phyloP scores from a whole-genome alignment of 2,888 invertebrate species.

The Bugulina stolonifera region DNA sequence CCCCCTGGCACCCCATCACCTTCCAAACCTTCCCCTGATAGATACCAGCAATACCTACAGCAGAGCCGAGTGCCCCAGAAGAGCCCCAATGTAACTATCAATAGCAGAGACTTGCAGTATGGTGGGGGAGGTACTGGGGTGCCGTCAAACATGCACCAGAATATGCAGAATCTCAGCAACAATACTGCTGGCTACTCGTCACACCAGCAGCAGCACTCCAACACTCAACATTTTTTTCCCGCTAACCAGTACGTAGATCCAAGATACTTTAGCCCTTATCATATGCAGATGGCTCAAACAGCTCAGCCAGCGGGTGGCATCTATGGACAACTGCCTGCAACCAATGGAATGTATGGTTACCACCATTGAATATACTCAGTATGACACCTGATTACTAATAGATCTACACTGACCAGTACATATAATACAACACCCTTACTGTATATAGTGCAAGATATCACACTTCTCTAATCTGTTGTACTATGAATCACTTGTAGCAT shows the following conservation, averaged over 20 bases:
- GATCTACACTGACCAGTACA: too few relatives aligned
- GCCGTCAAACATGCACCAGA: neutral
- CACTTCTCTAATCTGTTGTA: too few relatives aligned
- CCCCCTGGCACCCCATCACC: slow-evolving; percentile 18
- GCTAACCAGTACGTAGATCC: slow-evolving; percentile 3
- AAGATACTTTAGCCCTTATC: slow-evolving; percentile 4
- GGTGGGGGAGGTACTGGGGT: neutral
- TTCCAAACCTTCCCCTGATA: slow-evolving; percentile 2
- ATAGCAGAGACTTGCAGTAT: slow-evolving; percentile 22
- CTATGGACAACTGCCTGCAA: neutral
- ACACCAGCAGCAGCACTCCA: neutral
- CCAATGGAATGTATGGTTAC: slow-evolving; percentile 23
- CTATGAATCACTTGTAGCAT: too few relatives aligned
- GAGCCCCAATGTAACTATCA: slow-evolving; percentile 17
- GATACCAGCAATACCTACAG: slow-evolving; percentile 22
- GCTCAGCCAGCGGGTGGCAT: neutral
- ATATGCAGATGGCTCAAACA: slow-evolving; percentile 19
- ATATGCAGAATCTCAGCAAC: slow-evolving; percentile 13
- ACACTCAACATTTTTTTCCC: slow-evolving; percentile 12
- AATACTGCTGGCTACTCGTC: slow-evolving; percentile 8
- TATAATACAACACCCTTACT: too few relatives aligned
- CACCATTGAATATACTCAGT: neutral
- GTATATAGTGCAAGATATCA: too few relatives aligned
- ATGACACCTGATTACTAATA: too few relatives aligned
- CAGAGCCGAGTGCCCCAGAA: slow-evolving; percentile 9